Conservation (phyloP, 2,888 invertebrate genomes). For the Digitonthophagus gazella region DNA sequence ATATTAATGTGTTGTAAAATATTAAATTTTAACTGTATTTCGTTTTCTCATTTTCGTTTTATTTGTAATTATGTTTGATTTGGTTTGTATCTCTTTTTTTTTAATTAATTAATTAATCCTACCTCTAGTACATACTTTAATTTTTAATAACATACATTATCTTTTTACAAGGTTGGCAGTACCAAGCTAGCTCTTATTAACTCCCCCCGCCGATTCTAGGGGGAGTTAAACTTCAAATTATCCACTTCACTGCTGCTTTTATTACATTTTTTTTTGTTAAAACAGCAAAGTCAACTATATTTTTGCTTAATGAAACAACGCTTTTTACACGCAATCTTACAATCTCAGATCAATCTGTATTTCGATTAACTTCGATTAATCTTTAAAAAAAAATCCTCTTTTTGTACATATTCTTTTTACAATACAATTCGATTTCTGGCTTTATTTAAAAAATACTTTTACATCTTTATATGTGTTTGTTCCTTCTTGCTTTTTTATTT, state of each 20-base stretch:
- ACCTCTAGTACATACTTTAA: conserved; percentile 21
- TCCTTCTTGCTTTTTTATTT: no score
- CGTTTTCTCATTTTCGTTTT: background rate
- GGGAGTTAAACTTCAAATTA: conserved; percentile 42
- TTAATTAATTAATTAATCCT: background rate
- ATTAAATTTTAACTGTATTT: no score
- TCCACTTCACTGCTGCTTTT: background rate
- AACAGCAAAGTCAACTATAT: no score
- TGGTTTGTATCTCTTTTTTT: background rate
- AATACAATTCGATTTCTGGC: background rate
- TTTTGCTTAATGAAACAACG: background rate
- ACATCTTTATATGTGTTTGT: no score
- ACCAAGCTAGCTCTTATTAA: conserved; percentile 49
- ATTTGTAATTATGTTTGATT: no score
- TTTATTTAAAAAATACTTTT: background rate
- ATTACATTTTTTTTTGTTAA: background rate
- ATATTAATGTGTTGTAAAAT: no score
- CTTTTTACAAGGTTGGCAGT: conserved; percentile 54
- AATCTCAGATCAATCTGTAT: no score
- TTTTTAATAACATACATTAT: conserved; percentile 49
- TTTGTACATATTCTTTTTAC: background rate
- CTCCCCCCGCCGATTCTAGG: conserved; percentile 43
- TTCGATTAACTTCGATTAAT: background rate
- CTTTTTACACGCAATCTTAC: no score
- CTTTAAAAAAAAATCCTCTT: conserved; percentile 39